These are phyloP conservation scores for Desoria tigrina DNA, from an alignment of 2,888 invertebrate species.

Conservation along the genomic window DNA sequence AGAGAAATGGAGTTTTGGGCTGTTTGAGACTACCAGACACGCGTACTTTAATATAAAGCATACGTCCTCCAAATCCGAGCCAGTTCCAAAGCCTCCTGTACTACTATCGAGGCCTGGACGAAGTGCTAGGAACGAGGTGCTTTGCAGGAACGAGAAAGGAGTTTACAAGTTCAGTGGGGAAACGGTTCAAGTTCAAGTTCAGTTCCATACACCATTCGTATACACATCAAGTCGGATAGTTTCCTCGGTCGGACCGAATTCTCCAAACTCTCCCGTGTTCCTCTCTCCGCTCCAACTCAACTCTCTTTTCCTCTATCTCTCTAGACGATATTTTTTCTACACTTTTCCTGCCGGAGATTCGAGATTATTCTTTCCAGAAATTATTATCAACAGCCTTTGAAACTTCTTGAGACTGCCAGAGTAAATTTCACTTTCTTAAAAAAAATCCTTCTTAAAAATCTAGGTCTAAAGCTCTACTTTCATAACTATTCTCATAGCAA, in stretches of 20 bases:
- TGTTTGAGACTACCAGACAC: slow-evolving; percentile 14
- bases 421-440: neutral
- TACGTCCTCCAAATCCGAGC: neutral
- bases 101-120: neutral
- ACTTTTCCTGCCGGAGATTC: too few relatives aligned
- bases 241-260: slow-evolving; percentile 4
- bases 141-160: slow-evolving; percentile 14
- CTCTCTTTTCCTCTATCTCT: neutral
- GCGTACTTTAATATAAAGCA: slow-evolving; percentile 11
- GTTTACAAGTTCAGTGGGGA: slow-evolving; percentile 48
- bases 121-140: neutral
- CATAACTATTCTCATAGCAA: neutral
- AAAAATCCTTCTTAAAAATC: too few relatives aligned
- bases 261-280: neutral
- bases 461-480: neutral
- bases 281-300: neutral
- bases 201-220: slow-evolving; percentile 18
- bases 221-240: slow-evolving; percentile 1
- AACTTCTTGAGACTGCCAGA: slow-evolving; percentile 1
- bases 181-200: slow-evolving; percentile 53
- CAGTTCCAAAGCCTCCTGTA: neutral
- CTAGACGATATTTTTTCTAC: neutral
- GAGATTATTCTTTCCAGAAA: slow-evolving; percentile 20
- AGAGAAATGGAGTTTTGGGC: neutral
- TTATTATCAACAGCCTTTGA: slow-evolving; percentile 12